A percentile compares a stretch with the other conserved stretches of the same genome.
Evolutionary conservation across 2,888 invertebrate species (phyloP).

Genomic region (Chrysolina haemoptera): DNA sequence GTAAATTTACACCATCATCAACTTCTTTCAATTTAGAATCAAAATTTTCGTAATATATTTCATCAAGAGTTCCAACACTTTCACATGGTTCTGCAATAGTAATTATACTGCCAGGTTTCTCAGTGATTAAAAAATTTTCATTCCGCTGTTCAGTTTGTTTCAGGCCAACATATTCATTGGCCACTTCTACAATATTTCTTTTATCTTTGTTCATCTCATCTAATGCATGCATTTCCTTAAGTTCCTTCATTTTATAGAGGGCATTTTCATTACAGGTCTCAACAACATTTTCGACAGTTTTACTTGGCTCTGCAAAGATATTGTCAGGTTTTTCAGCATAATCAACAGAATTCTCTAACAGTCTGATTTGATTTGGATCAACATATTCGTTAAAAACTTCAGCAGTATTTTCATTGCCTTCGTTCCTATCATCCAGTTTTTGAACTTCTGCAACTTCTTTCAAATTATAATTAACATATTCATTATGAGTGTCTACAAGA

Average conservation of each 20-base stretch:
- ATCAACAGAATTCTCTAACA: not conserved
- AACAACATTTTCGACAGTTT: not conserved
- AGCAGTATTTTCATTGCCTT: not conserved
- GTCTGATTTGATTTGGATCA: not conserved
- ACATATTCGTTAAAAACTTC: too few relatives aligned
- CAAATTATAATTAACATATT: slow-evolving; percentile 8
- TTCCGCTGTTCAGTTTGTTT: not conserved
- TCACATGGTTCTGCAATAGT: not conserved
- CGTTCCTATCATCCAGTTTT: not conserved
- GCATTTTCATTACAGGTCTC: not conserved
- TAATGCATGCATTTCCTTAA: not conserved
- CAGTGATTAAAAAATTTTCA: not conserved
- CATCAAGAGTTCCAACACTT: not conserved
- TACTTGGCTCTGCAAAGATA: not conserved
- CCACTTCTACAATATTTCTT: not conserved
- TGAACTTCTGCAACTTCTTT: not conserved
- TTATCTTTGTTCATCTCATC: not conserved
- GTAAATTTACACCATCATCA: not conserved
- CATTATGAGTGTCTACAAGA: not conserved
- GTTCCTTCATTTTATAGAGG: not conserved
- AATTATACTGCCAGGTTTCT: not conserved
- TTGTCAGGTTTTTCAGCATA: not conserved
- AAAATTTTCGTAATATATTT: not conserved
- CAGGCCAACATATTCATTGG: not conserved
- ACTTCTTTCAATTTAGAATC: not conserved